Base-by-base conservation (phyloP, 2,113 vertebrate genomes). In the Glaucomys volans region DNA sequence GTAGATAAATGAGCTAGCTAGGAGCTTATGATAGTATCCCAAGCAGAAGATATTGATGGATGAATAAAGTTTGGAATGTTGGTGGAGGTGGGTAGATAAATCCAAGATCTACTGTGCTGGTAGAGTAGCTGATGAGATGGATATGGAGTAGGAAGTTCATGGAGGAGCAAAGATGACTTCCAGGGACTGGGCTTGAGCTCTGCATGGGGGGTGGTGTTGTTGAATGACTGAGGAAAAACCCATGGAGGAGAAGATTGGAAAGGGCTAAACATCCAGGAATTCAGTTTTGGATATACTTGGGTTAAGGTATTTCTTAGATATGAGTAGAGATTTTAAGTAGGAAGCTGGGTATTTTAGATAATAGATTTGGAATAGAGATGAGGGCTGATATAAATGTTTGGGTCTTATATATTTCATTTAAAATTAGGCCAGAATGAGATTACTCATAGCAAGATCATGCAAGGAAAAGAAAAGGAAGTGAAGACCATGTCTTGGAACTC, bases 401-500 rank as follows among this genome's bases (percentile, higher is more conserved):
- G 90, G 26, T 52, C 6, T 85, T 92, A 22, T 4, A n/a, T 17
- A 47, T 66, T 44, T 93, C 69, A 89, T 92, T 95, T 40, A 95
- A 77, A 54, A 77, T 32, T 91, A 37, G 17, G 2, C 52, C 40
- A 18, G 13, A 44, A 59, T 74, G 40, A 90, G 5, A 32, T 77
- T 22, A 81, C 50, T 42, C 7, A 32, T 66, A 26, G 20, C 2
- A 72, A 37, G 28, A 16, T 81, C 7, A 24, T 84, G 1, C 52
- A 37, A 37, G 76, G 17, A 28, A 83, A 87, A 72, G 42, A 79
- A 44, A 75, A 80, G 35, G 69, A 71, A 4, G 16, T 22, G 13
- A 75, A 11, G 40, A 59, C 22, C 80, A 1, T 16, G 14, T 85
- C 26, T 40, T 90, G 32, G 42, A 28, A 72, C 44, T 54, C 2